Base-by-base conservation (phyloP, 1,140 invertebrate genomes). In the Oreohelix idahoensis region DNA sequence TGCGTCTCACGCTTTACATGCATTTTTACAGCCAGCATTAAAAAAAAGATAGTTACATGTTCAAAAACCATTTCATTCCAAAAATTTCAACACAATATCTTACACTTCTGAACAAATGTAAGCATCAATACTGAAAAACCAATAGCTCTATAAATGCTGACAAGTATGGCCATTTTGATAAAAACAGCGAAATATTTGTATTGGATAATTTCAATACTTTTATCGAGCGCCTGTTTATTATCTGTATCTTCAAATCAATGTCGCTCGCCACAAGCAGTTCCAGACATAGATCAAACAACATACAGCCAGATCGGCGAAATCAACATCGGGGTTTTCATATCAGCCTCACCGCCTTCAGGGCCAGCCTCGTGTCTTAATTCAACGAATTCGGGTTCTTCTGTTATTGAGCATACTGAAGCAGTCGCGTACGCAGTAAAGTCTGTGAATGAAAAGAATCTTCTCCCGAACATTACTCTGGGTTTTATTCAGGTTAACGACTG, bases 381-480 rank as follows among this genome's bases (percentile, higher is more conserved):
- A 20, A 23, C 2, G 26, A 32, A 66, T 32, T 32, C 74, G 2
- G 74, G 74, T 35, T 76, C 74, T 20, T 35, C 36, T n/a, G 39
- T 49, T 8, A 39, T 76, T 5, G 74, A 76, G 20, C 45, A 49
- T 20, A 10, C 45, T 8, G 77, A 79, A 42, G 51, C 77, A 26
- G 20, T 79, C 0, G 38, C 36, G 13, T 79, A 29, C 42, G 77
- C 77, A 53, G 58, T 79, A 2, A 36, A 79, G 35, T 4, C 2
- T 8, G 58, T 79, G 1, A 79, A 79, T 53, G 36, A 63, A 4
- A 29, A 38, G 0, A 4, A 39, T 17, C 58, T 79, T 1, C 58
- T 79, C 15, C 77, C 77, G 2, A 79, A 79, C 77, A 42, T 79
- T 45, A 79, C 53, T 39, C 77, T 79, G 1, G 77, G 77, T 23